Evolutionary conservation across 2,888 invertebrate species (phyloP).

Genomic region (Nomada goodeniana): DNA sequence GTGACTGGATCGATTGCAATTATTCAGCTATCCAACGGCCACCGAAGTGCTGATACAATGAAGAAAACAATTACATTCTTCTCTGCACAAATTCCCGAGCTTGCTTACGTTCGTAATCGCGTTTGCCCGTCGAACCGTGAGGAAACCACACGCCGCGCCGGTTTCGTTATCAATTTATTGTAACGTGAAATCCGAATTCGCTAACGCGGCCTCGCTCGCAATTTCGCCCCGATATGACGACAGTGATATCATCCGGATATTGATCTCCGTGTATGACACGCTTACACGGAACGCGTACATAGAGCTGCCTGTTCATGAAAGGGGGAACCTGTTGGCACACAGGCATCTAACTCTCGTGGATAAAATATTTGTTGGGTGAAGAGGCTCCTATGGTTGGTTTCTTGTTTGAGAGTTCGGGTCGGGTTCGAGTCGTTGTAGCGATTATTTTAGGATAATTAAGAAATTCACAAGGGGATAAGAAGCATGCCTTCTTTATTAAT

Average conservation of each 20-base stretch:
- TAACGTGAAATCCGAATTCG: constrained; percentile 70
- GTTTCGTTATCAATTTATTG: constrained; percentile 72
- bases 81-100: constrained; percentile 25
- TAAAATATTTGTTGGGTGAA: background rate
- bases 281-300: constrained; percentile 5
- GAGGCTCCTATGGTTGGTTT: background rate
- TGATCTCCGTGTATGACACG: constrained; percentile 59
- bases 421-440: background rate
- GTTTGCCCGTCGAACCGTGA: constrained; percentile 43
- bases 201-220: constrained; percentile 62
- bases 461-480: background rate
- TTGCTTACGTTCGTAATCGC: constrained; percentile 57
- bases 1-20: background rate
- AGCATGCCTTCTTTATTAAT: too few relatives aligned
- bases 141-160: constrained; percentile 16
- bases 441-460: background rate
- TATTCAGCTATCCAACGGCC: constrained; percentile 16
- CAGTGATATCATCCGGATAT: constrained; percentile 66
- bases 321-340: constrained; percentile 40
- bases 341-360: background rate
- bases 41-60: background rate
- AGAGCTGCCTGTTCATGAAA: constrained; percentile 15
- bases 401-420: background rate
- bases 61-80: constrained; percentile 43
- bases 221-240: constrained; percentile 67